Base-by-base conservation (phyloP, 64 coral and sea anemone species). In the Stylophora pistillata region DNA sequence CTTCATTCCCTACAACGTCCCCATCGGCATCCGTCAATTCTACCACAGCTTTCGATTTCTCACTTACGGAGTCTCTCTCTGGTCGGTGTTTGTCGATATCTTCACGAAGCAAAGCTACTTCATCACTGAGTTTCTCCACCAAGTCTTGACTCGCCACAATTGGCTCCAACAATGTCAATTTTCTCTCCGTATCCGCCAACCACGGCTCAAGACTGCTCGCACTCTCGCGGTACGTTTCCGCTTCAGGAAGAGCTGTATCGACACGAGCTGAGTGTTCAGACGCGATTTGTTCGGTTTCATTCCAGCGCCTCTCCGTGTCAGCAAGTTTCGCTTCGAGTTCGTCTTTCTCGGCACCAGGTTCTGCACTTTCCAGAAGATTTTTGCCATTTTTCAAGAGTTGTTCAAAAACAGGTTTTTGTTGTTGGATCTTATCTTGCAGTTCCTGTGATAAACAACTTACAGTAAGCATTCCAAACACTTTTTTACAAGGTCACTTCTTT, bases 281-380 rank as follows among this genome's bases (percentile, higher is more conserved):
- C 12, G 84, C 70, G 60, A 91, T 95, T 63, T 89, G 33, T 71
- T 93, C 93, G 58, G 90, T 83, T 78, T 86, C 29, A 9, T 93
- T 86, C 97, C 97, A 99, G 29, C 97, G 93, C 77, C 89, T 61
- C 41, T 90, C 90, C 4, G 77, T 29, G 20, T 99, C 88, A 62
- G 89, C 78, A n/a, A 99, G 82, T 91, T 99, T 95, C 28, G 78
- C 77, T 16, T 87, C 62, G 63, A 99, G 55, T 70, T 91, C 77
- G 27, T 99, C 93, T 86, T 86, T 85, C 62, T 99, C 97, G 13
- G 93, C 31, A 15, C 97, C 97, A 88, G 97, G 90, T 41, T 99
- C 97, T 29, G 90, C 88, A 64, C 85, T 93, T 53, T 99, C 97
- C 30, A 99, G 55, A 53, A 99, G 85, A 37, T 91, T 82, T 32